phyloP scores from a whole-genome alignment of 2,888 invertebrate genomes.

The Drosophila rellima region DNA sequence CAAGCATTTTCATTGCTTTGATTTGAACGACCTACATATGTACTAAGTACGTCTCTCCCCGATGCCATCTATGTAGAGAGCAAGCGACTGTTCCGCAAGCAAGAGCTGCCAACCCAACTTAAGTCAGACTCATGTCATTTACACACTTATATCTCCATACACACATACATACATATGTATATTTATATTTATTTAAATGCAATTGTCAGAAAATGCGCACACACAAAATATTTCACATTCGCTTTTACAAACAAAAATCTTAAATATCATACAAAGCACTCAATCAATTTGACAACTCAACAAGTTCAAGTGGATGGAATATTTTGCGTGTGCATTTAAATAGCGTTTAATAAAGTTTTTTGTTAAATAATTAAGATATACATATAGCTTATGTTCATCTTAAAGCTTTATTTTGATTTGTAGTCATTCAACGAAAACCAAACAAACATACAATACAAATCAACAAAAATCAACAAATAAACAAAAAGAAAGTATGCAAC shows the following conservation, averaged over 20 bases:
- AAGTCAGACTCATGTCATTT: constrained; percentile 54
- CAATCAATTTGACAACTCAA: too few relatives aligned
- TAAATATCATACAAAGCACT: too few relatives aligned
- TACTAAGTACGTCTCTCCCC: constrained; percentile 9
- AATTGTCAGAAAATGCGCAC: constrained; percentile 17
- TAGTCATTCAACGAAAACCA: constrained; percentile 59
- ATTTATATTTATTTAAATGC: constrained; percentile 14
- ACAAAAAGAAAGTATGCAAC: constrained; percentile 79
- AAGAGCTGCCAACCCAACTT: constrained; percentile 62
- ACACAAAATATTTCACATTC: constrained; percentile 49
- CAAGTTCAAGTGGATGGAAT: neutral
- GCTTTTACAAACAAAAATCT: neutral
- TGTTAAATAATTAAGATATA: constrained; percentile 26
- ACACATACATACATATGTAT: constrained; percentile 6
- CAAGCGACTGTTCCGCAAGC: constrained; percentile 70
- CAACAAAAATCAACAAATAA: constrained; percentile 59
- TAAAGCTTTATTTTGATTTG: constrained; percentile 62
- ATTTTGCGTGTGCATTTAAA: constrained; percentile 56
- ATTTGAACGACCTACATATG: constrained; percentile 67
- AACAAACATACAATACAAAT: constrained; percentile 47
- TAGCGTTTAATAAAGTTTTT: constrained; percentile 25
- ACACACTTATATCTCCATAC: constrained; percentile 11
- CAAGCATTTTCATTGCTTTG: constrained; percentile 84
- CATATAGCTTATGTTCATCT: constrained; percentile 35
- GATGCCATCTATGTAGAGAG: constrained; percentile 35